Conservation (phyloP, 2,888 invertebrate genomes). For the Drosophila macrospina region DNA sequence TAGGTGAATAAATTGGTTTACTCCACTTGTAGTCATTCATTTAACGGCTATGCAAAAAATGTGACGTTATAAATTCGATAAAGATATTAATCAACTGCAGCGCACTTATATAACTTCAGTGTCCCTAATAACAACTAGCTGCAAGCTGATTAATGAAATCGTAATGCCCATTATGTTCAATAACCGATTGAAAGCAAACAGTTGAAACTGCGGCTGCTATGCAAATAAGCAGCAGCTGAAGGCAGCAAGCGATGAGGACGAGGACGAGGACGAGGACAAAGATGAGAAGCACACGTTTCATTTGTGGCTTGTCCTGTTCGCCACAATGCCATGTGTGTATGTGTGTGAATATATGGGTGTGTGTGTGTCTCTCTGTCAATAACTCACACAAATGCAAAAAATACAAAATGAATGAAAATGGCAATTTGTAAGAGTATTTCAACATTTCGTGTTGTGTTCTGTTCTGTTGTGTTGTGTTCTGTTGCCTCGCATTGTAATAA, state of each 20-base stretch:
- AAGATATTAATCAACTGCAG: too few relatives aligned
- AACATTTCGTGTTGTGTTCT: too few relatives aligned
- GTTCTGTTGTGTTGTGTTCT: too few relatives aligned
- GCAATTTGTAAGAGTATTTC: constrained; percentile 62
- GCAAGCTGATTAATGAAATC: constrained; percentile 22
- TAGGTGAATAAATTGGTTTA: not conserved
- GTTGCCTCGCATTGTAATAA: constrained; percentile 67
- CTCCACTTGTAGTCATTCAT: too few relatives aligned
- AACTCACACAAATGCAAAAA: constrained; percentile 62
- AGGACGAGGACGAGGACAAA: not conserved
- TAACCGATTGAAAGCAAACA: constrained; percentile 31
- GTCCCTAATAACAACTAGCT: not conserved
- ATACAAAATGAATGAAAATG: constrained; percentile 26
- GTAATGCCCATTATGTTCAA: constrained; percentile 30
- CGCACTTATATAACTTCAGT: too few relatives aligned
- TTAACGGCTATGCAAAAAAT: too few relatives aligned
- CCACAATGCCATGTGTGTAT: constrained; percentile 50
- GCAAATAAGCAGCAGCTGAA: constrained; percentile 53
- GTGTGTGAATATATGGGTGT: constrained; percentile 19
- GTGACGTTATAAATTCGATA: too few relatives aligned
- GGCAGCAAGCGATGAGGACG: constrained; percentile 4
- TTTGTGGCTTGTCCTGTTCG: constrained; percentile 67
- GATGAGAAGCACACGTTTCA: constrained; percentile 58
- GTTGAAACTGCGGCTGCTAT: constrained; percentile 43
- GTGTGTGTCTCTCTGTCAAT: constrained; percentile 55